Evolutionary conservation across 2,888 invertebrate species (phyloP), one percentile per base, ranked within the genome.

Genomic region (Junonia oenone): DNA sequence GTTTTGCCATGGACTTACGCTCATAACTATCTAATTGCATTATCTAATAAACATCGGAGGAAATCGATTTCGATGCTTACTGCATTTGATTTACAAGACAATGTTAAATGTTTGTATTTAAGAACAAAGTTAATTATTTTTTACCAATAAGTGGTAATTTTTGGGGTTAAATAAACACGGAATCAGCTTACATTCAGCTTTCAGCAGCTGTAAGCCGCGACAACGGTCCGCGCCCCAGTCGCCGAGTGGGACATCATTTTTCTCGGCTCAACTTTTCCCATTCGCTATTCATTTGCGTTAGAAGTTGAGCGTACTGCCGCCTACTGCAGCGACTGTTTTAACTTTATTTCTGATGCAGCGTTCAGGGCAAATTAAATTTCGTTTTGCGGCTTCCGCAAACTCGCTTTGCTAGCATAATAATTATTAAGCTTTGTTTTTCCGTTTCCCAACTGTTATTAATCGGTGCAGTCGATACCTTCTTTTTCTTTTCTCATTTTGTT

Each of bases 261-360:
- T 89, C 87, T 85, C 84, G 72, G 71, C 76, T 72, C 79, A 90
- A 90, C 90, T 90, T 90, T 89, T 79, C 87, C 85, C 87, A 89
- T 89, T 90, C 88, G 83, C 86, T 90, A 89, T 90, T 90, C 90
- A 90, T 90, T 89, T 87, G 87, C 85, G 89, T 90, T 89, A 88
- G 87, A 89, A 90, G 89, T 89, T 90, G 77, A 76, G 65, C 87
- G 83, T 84, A 71, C 81, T 70, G 68, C 79, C 76, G 80, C 82
- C 84, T 78, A 81, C 82, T 87, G 87, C 88, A 85, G 79, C 81
- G 84, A 87, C 89, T 89, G 87, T 89, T 89, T 89, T 87, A 89
- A 89, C 88, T 89, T 88, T 89, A 88, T 88, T 88, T 86, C 86
- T 88, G 90, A 88, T 89, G 89, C 90, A 88, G 85, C 87, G 83